Percentiles rank a stretch among this genome's conserved stretches.
phyloP scores from a whole-genome alignment of 2,797 vertebrate species.

The Notamacropus eugenii region DNA sequence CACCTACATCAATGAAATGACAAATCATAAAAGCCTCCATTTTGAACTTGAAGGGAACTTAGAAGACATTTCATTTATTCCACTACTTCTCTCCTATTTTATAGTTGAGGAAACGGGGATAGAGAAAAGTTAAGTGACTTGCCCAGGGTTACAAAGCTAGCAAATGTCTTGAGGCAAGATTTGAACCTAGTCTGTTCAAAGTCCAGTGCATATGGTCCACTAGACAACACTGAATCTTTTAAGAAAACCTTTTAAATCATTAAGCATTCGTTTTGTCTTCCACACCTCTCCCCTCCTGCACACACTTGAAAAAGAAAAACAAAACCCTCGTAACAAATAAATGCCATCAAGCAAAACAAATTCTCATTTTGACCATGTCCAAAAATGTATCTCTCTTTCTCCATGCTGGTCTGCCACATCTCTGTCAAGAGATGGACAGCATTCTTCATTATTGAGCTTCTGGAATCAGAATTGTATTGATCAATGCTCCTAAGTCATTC shows the following conservation, averaged over 20 bases:
- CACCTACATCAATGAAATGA: neutral
- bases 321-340: neutral
- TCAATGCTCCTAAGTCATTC: neutral
- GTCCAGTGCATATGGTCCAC: neutral
- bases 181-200: neutral
- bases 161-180: neutral
- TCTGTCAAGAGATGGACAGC: neutral
- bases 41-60: neutral
- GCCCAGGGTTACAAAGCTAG: neutral
- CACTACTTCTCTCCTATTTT: neutral
- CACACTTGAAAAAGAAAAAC: neutral
- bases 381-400: neutral
- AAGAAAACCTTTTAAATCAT: neutral
- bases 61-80: neutral
- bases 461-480: neutral
- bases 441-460: neutral
- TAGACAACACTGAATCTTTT: neutral
- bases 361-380: neutral
- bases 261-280: neutral
- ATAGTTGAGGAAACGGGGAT: neutral
- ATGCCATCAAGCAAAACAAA: neutral
- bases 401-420: neutral
- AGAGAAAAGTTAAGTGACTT: neutral
- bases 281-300: neutral
- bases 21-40: neutral